Base-by-base conservation (phyloP, 2,888 invertebrate genomes). In the Augiades crinisus region DNA sequence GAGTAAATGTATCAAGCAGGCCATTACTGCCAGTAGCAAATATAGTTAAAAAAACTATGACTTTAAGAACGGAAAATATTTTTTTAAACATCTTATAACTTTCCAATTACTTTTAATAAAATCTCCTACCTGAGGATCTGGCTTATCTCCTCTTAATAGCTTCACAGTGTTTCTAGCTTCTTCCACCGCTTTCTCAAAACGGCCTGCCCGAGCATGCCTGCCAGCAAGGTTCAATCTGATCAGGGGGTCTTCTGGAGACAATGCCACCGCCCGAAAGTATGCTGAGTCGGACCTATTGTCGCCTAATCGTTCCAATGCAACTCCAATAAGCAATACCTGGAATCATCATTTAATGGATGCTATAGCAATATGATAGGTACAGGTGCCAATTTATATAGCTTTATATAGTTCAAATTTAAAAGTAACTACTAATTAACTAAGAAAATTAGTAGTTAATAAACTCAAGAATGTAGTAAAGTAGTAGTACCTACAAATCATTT, bases 231-330 rank as follows among this genome's bases (percentile, higher is more conserved):
- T 87, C 2, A 88, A 57, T 1, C 82, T 61, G n/a, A 86, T 61
- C 3, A 87, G 72, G 0, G 84, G 68, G 30, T 85, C 81, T 2
- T 71, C 66, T 0, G 79, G 71, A 1, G 78, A 75, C n/a, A 88
- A 55, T 0, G 59, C 57, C 0, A 63, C 70, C 0, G 89, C 88
- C 5, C 82, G 65, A 0, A 65, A 58, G 53, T 79, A 89, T 1
- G 86, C 89, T 0, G 86, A 72, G 31, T 88, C 89, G 1, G 87
- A 72, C 6, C 89, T 70, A 2, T 62, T 65, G 59, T 89, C 88
- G 0, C 75, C 79, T 1, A 89, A 62, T 0, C 80, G 80, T 58
- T 89, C 88, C 21, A 89, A 57, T 0, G 85, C 77, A 51, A 88
- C 75, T 8, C 73, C 87, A 64, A 89, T 81, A 7, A 89, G 66